phyloP scores from a whole-genome alignment of 2,113 vertebrate genomes.

The Cinclus mexicanus region DNA sequence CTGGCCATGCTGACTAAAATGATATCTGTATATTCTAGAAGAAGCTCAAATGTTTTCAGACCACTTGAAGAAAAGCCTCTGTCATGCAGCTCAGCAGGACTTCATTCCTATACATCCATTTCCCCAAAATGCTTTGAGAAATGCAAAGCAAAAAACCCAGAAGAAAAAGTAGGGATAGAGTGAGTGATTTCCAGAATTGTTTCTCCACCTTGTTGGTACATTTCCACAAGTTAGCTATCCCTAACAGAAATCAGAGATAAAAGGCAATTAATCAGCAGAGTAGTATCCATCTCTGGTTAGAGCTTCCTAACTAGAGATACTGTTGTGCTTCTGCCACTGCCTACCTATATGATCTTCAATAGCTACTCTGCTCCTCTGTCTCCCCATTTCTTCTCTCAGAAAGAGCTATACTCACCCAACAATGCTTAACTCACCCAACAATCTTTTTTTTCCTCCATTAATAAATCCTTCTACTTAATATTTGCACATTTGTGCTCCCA shows the following conservation, averaged over 20 bases:
- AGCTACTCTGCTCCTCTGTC: neutral
- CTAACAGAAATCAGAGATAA: conserved; percentile 1
- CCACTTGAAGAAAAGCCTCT: neutral
- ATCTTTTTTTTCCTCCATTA: neutral
- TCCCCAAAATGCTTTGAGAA: neutral
- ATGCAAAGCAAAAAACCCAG: neutral
- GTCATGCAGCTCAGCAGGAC: neutral
- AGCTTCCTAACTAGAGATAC: neutral
- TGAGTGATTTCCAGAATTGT: neutral
- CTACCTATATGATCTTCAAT: neutral
- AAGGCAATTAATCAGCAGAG: neutral
- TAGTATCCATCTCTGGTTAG: neutral
- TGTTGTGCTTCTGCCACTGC: neutral
- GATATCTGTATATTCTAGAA: neutral
- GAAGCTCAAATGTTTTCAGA: neutral
- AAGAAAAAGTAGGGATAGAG: neutral
- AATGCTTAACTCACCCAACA: neutral
- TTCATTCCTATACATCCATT: neutral
- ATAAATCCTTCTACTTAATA: neutral
- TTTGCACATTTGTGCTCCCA: neutral
- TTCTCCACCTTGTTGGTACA: neutral
- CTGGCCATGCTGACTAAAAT: neutral
- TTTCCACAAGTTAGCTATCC: neutral
- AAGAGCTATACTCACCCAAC: neutral
- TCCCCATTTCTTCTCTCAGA: neutral